phyloP scores from a whole-genome alignment of 2,888 invertebrate genomes.

The Parelbella ahira region DNA sequence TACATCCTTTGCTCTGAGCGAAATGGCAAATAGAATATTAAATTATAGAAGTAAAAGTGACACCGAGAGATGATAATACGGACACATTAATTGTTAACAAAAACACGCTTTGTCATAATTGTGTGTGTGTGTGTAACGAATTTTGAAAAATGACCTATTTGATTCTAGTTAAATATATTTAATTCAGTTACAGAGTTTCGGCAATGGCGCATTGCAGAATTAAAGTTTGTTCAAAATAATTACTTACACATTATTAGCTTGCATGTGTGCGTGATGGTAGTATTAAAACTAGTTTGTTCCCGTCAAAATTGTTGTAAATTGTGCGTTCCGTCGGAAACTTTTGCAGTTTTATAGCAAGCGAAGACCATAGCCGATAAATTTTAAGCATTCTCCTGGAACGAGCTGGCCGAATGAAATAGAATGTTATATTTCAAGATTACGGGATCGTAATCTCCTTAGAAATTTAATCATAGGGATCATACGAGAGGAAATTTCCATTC shows the following conservation, averaged over 20 bases:
- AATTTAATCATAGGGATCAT: constrained; percentile 62
- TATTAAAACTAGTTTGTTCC: constrained; percentile 46
- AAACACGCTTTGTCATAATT: constrained; percentile 1
- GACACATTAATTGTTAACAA: constrained; percentile 33
- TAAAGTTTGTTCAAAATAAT: constrained; percentile 53
- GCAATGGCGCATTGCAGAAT: constrained; percentile 58
- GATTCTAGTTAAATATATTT: constrained; percentile 40
- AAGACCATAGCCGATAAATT: constrained; percentile 53
- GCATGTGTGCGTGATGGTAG: constrained; percentile 37
- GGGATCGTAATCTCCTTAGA: constrained; percentile 61
- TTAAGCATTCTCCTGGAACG: constrained; percentile 53
- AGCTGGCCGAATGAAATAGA: constrained; percentile 52
- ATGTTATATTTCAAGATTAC: constrained; percentile 62
- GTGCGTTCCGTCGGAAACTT: constrained; percentile 56
- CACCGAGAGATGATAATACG: constrained; percentile 46
- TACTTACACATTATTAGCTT: constrained; percentile 38
- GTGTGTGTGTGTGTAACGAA: no score
- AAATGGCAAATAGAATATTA: constrained; percentile 63
- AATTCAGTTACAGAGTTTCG: no score
- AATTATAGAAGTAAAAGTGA: constrained; percentile 56
- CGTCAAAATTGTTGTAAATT: constrained; percentile 48
- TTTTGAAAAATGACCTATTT: constrained; percentile 29
- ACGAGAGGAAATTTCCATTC: constrained; percentile 48
- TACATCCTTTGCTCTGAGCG: constrained; percentile 59
- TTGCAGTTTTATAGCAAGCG: constrained; percentile 56